A percentile compares a stretch with the other conserved stretches of the same genome.
Evolutionary conservation across 2,888 invertebrate genomes (phyloP).

Genomic region (Belgica antarctica): DNA sequence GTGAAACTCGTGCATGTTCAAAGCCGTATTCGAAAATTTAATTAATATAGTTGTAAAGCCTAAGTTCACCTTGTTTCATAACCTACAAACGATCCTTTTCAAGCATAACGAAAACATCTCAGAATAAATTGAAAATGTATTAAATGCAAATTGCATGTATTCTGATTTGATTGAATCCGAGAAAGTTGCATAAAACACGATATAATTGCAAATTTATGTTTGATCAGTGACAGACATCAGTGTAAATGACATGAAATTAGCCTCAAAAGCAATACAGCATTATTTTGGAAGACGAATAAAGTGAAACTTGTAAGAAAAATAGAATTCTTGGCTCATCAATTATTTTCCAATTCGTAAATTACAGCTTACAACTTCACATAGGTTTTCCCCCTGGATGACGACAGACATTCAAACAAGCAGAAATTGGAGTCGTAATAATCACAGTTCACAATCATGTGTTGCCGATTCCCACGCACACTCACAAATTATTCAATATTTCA

Average conservation of each 20-base stretch:
- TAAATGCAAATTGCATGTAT: conserved; percentile 10
- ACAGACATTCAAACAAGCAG: too few species aligned
- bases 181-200: not conserved
- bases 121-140: conserved; percentile 22
- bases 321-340: not conserved
- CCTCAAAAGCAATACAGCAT: conserved; percentile 43
- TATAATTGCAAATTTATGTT: not conserved
- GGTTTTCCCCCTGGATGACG: too few species aligned
- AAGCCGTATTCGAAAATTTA: too few species aligned
- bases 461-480: conserved; percentile 31
- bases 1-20: too few species aligned
- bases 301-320: conserved; percentile 30
- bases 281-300: conserved; percentile 40
- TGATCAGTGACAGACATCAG: conserved; percentile 19
- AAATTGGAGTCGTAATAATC: conserved; percentile 6
- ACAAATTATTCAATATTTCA: conserved; percentile 32
- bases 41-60: too few species aligned
- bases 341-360: not conserved
- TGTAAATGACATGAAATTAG: conserved; percentile 41
- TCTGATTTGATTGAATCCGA: conserved; percentile 16
- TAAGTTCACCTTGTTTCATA: too few species aligned
- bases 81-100: too few species aligned
- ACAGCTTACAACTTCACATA: not conserved
- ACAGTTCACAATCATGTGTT: conserved; percentile 41
- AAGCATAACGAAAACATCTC: not conserved